Conservation (phyloP, 2,797 vertebrate species). For the Chromobotia macracanthus region DNA sequence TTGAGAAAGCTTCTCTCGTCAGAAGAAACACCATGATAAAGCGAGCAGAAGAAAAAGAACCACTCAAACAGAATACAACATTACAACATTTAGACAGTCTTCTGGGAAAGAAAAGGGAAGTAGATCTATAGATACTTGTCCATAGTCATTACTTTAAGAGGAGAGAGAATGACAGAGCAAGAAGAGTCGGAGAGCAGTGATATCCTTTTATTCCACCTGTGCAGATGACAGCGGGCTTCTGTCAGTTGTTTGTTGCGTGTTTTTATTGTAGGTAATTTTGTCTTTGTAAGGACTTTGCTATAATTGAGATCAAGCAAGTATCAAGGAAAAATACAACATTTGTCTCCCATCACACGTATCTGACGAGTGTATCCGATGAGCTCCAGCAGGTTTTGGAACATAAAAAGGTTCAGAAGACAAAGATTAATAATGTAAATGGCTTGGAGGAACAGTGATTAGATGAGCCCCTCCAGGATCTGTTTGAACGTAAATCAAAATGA, state of each 20-base stretch:
- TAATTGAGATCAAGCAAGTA: slow-evolving; percentile 61
- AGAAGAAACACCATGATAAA: slow-evolving; percentile 51
- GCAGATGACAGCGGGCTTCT: slow-evolving; percentile 44
- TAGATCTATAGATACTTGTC: slow-evolving; percentile 80
- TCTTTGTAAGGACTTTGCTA: slow-evolving; percentile 38
- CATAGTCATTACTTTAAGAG: slow-evolving; percentile 80
- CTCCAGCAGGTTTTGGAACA: slow-evolving; percentile 71
- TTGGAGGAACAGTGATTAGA: slow-evolving; percentile 75
- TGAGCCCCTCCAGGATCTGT: slow-evolving; percentile 74
- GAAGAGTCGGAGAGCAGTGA: slow-evolving; percentile 52
- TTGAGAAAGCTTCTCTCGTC: slow-evolving; percentile 30
- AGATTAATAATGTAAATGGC: slow-evolving; percentile 77
- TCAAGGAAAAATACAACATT: slow-evolving; percentile 26
- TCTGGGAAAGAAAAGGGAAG: slow-evolving; percentile 65
- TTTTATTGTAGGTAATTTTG: slow-evolving; percentile 53
- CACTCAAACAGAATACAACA: slow-evolving; percentile 53
- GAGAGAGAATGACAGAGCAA: slow-evolving; percentile 59
- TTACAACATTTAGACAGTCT: slow-evolving; percentile 74
- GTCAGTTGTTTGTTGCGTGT: slow-evolving; percentile 52
- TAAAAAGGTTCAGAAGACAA: slow-evolving; percentile 71
- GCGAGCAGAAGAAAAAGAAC: slow-evolving; percentile 35
- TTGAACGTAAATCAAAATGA: slow-evolving; percentile 83
- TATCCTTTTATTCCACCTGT: slow-evolving; percentile 50
- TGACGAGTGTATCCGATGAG: slow-evolving; percentile 61
- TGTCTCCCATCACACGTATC: slow-evolving; percentile 64